Base-by-base conservation (phyloP, 1,140 invertebrate genomes). In the Plutomurus gul region DNA sequence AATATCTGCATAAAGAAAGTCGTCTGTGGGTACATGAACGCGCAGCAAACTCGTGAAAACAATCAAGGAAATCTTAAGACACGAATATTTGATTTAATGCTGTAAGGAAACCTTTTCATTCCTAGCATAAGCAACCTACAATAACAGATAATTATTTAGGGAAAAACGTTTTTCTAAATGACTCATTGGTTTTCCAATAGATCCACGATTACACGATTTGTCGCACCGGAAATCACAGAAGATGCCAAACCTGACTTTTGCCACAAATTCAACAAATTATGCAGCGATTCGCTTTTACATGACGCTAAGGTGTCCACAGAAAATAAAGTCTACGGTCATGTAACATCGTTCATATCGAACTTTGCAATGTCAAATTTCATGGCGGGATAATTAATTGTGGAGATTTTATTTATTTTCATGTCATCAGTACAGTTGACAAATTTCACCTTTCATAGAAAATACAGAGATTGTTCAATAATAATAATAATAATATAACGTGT, bases 1-100 rank as follows among this genome's bases (percentile, higher is more conserved):
- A 77, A 79, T 36, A 70, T 80, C n/a, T 83, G 82, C 51, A 82
- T 83, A 25, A 81, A 80, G 43, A 81, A 81, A 75, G 78, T 83
- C 5, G 79, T 83, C 8, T 83, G 82, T 51, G 70, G 75, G 13
- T 83, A 83, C 22, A 33, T 77, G 0, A 77, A 39, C 40, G 75
- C 71, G 37, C 73, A 79, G 39, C 71, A 81, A 39, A 22, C 71
- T 11, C 20, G 82, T 7, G 79, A 79, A 25, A 43, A 43, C 0
- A 5, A 16, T 4, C 56, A 46, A 6, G 37, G 49, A 8, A 39
- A 47, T 10, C 20, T 83, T 4, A 65, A 73, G 40, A 72, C 79
- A 0, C 71, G 49, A 20, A 81, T 83, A 30, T 83, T 83, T 56
- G 82, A 83, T 18, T 43, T 83, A 33, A 83, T 83, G 82, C 43